Evolutionary conservation across 1,140 invertebrate species (phyloP), one percentile per base, ranked within the genome.

Genomic region (Leguminivora glycinivorella): DNA sequence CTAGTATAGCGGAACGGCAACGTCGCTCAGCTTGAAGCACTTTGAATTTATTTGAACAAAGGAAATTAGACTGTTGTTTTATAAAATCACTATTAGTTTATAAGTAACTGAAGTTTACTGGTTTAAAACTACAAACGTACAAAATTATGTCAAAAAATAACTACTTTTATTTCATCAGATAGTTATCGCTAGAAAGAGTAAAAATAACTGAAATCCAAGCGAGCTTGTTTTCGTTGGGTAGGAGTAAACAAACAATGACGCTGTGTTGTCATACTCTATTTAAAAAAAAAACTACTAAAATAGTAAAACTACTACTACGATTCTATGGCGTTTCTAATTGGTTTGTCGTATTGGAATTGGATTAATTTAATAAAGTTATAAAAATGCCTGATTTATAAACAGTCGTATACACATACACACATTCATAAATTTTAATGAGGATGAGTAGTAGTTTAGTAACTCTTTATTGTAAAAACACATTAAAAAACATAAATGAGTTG

Each of bases 241-340:
- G 68, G 58, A 78, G 84, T 88, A 89, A 89, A 89, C 85, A 89
- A 87, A 79, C 75, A 75, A 71, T 68, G 68, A 19, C 58, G 63
- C 66, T 12, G 75, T 82, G 74, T 81, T 77, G 74, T 74, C 73
- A 74, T 67, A 69, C 19, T 52, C 47, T 4, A 10, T 29, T 29
- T 0, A 34, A 31, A 17, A 31, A 63, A 17, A 31, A 63, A 63
- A 2, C 17, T 67, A 34, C 58, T 34, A 67, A 43, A 38, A 40
- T 67, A 43, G 34, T 22, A 40, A 10, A 14, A 40, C 14, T 12
- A 40, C 4, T 12, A 7, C 0, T 14, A 12, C 10, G 10, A 14
- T 14, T 1, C 31, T 34, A 34, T 43, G 14, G 4, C 5, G 4
- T 43, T 43, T 43, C 12, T 43, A 43, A 43, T 17, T 40, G 14